Evolutionary conservation across 2,113 vertebrate species (phyloP).

Genomic region (Columba janthina): DNA sequence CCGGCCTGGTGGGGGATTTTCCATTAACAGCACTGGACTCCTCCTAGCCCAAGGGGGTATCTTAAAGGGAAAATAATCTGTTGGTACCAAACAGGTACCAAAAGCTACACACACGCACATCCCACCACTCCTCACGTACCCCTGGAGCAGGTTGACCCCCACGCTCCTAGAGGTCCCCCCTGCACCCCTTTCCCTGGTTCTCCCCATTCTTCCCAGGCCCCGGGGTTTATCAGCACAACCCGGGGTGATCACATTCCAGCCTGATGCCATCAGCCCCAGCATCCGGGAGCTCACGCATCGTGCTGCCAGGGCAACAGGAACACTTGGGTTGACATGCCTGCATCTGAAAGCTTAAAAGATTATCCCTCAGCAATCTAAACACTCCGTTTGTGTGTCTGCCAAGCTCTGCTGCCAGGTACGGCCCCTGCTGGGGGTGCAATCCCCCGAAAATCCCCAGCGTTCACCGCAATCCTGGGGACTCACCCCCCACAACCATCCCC

Average conservation of each 20-base stretch:
- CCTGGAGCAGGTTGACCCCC: neutral
- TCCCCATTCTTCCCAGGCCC: neutral
- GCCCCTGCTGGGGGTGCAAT: neutral
- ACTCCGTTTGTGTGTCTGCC: neutral
- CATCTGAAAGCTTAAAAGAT: constrained; percentile 27
- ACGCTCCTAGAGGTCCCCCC: neutral
- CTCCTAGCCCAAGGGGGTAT: neutral
- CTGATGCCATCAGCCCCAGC: neutral
- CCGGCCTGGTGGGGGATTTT: neutral
- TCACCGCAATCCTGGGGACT: neutral
- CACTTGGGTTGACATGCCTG: constrained; percentile 4
- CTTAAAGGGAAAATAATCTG: neutral
- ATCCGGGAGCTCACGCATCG: neutral
- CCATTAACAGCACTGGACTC: neutral
- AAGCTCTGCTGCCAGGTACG: neutral
- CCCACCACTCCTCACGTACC: accelerated
- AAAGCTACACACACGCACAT: neutral
- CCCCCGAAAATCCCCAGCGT: neutral
- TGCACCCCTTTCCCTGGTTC: neutral
- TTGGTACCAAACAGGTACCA: neutral
- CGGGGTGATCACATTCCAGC: constrained; percentile 6
- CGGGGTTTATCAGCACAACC: neutral
- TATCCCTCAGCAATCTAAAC: neutral
- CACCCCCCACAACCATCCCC: neutral
- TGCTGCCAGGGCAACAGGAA: constrained; percentile 23